Conservation (phyloP, 2,113 vertebrate genomes). For the Anarrhichthys ocellatus region DNA sequence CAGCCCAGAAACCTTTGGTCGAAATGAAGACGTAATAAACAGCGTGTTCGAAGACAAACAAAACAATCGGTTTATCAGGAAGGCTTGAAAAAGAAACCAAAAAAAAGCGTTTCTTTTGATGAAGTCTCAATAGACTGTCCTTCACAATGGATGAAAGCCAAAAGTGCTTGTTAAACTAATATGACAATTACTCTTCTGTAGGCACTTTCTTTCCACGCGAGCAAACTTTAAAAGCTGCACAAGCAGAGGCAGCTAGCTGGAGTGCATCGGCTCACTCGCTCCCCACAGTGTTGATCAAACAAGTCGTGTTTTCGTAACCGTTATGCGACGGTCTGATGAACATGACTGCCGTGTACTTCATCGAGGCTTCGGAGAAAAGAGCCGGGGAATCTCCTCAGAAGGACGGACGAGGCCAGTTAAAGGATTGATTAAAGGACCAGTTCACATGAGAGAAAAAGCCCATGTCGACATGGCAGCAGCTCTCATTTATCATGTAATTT, state of each 20-base stretch:
- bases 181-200: conserved; percentile 43
- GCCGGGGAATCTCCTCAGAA: conserved; percentile 13
- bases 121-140: conserved; percentile 26
- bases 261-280: conserved; percentile 5
- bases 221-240: conserved; percentile 39
- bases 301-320: conserved; percentile 43
- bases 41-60: conserved; percentile 9
- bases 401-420: conserved; percentile 1
- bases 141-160: conserved; percentile 65
- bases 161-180: conserved; percentile 61
- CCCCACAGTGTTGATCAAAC: conserved; percentile 52
- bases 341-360: background rate
- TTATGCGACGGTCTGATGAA: background rate
- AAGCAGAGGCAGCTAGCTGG: conserved; percentile 8
- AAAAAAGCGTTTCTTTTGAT: conserved; percentile 23
- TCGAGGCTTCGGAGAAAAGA: conserved; percentile 49
- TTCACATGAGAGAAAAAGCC: background rate
- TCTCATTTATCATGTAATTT: background rate
- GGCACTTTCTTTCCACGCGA: conserved; percentile 28
- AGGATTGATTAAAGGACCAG: conserved; percentile 18
- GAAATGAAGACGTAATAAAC: background rate
- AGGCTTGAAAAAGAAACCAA: background rate
- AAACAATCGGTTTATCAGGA: conserved; percentile 31
- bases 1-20: background rate
- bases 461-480: background rate